Base-by-base conservation (phyloP, 2,797 vertebrate species). In the Phoxinus dragarum region DNA sequence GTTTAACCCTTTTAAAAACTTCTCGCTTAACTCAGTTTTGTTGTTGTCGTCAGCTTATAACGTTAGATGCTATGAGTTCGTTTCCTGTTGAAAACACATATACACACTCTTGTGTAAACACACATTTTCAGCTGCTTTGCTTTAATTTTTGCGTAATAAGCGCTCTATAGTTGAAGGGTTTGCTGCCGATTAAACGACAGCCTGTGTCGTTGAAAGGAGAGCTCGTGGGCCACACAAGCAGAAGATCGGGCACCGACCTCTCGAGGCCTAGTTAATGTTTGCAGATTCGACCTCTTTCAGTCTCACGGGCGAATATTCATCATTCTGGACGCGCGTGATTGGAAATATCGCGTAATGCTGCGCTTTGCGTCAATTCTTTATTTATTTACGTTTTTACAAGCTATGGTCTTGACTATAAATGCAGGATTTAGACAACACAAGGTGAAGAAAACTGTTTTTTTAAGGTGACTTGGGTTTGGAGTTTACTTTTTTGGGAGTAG, bases 211-310 rank as follows among this genome's bases (percentile, higher is more conserved):
- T 12, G 34, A 74, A 52, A 42, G 16, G 34, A 54, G 2, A 61
- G 19, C 40, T 69, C 17, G 52, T 34, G 66, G 49, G 75, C 52
- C 66, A 71, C 75, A 84, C 75, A 36, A n/a, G 64, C 83, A 78
- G 74, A 77, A 77, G 74, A 10, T 56, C 49, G 83, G 75, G 27
- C 75, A 59, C 52, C 82, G 75, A 84, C 74, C 82, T 56, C 82
- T 56, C 19, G n/a, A 78, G 82, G 82, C 74, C 75, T 61, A 44
- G 36, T 66, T 75, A 73, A 83, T 66, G 71, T 64, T 36, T 64
- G 73, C 64, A 5, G 34, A 72, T 59, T 82, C 14, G 68, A 42
- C 14, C 23, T 71, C 44, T 49, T 49, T 49, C 14, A 16, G 14
- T 16, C 47, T 49, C 47, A 56, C 34, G 36, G 31, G 36, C 76